Percentiles rank a stretch among this genome's conserved stretches.
These are phyloP conservation scores for Incurvaria masculella DNA, from an alignment of 2,888 invertebrate species.

Conservation along the genomic window DNA sequence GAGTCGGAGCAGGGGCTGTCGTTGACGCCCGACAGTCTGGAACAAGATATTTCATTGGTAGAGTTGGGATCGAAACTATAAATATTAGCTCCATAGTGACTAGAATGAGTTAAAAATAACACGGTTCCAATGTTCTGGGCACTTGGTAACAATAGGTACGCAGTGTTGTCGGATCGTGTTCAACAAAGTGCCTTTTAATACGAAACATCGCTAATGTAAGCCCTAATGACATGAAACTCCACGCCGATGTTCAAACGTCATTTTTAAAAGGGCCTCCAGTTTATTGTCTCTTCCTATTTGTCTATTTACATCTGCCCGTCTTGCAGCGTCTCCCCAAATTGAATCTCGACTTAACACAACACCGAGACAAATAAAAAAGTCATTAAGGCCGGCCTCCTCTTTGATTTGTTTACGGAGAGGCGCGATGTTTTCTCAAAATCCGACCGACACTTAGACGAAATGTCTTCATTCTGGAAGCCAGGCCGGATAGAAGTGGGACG, in stretches of 20 bases:
- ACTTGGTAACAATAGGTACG: too few species aligned
- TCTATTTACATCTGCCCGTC: neutral
- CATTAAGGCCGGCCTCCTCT: neutral
- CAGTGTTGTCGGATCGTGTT: too few species aligned
- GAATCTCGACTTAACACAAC: neutral
- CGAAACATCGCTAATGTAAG: too few species aligned
- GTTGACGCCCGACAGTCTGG: conserved; percentile 46
- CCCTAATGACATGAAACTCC: too few species aligned
- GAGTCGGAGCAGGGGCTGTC: conserved; percentile 61
- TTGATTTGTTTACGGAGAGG: neutral
- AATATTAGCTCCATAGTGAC: too few species aligned
- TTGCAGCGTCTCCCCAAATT: neutral
- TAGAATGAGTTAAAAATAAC: too few species aligned
- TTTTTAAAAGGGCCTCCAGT: neutral
- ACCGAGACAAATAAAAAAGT: neutral
- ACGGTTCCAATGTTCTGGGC: too few species aligned
- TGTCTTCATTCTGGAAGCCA: neutral
- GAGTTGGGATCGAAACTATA: too few species aligned
- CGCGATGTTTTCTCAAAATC: neutral
- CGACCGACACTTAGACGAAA: neutral
- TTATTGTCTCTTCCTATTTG: neutral
- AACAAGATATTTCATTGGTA: too few species aligned
- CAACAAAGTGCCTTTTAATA: too few species aligned
- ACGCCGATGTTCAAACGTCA: too few species aligned
- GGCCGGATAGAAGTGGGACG: neutral